These are phyloP conservation scores for Odocoileus virginianus DNA, from an alignment of 2,113 vertebrate species.

Conservation along the genomic window DNA sequence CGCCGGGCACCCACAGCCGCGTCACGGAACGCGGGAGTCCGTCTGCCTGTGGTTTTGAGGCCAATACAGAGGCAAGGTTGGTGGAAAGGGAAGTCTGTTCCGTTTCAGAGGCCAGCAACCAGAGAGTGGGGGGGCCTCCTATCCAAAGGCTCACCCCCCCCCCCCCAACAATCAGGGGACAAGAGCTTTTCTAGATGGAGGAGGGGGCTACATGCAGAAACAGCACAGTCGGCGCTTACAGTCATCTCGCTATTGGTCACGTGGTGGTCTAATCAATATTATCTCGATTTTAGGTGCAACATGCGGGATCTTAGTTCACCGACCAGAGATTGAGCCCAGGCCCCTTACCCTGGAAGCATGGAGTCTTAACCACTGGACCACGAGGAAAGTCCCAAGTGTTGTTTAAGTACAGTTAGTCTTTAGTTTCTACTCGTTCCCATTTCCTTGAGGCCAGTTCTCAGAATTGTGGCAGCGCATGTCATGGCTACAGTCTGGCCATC, in stretches of 20 bases:
- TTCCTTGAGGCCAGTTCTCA: background rate
- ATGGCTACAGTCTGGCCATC: background rate
- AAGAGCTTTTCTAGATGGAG: background rate
- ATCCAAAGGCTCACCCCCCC: too few relatives aligned
- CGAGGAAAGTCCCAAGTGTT: too few relatives aligned
- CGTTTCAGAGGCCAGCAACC: too few relatives aligned
- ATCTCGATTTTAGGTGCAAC: background rate
- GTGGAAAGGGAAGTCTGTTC: background rate
- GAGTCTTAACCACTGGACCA: background rate
- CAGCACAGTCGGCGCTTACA: background rate
- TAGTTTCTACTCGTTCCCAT: background rate
- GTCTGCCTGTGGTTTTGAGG: fast-evolving
- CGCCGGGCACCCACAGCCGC: fast-evolving
- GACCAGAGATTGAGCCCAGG: background rate
- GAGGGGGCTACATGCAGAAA: background rate
- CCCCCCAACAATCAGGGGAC: too few relatives aligned
- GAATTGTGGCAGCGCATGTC: background rate
- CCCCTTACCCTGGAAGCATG: background rate
- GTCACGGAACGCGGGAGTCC: fast-evolving
- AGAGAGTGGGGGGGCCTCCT: too few relatives aligned
- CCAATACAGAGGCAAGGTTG: background rate
- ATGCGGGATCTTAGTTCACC: background rate
- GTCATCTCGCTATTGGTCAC: background rate
- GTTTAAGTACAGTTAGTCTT: background rate
- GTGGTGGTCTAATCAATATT: background rate